These are phyloP conservation scores for Lates japonicus DNA, from an alignment of 2,797 vertebrate species.

Conservation along the genomic window DNA sequence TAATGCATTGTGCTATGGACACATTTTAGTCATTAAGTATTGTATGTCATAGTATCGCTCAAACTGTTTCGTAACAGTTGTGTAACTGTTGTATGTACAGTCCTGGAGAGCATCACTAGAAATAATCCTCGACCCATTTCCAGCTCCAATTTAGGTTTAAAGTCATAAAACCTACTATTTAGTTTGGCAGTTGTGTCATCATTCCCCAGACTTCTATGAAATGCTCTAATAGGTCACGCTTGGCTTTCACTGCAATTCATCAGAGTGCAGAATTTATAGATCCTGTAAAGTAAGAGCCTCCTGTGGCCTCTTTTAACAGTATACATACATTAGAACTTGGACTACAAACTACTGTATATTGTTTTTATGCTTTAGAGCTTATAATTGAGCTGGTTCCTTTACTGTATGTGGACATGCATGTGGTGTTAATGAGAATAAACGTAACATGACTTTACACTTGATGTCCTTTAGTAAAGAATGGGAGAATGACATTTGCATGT, in stretches of 20 bases:
- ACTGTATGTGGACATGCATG: neutral
- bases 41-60: neutral
- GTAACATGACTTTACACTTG: neutral
- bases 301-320: slow-evolving; percentile 9
- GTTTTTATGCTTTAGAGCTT: slow-evolving; percentile 2
- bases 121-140: slow-evolving; percentile 15
- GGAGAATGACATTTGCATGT: neutral
- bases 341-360: neutral
- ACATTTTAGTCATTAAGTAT: neutral
- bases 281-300: slow-evolving; percentile 15
- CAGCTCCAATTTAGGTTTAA: slow-evolving; percentile 8
- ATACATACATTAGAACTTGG: neutral
- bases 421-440: neutral
- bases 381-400: neutral
- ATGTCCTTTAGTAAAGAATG: neutral
- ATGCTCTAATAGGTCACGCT: slow-evolving; percentile 4
- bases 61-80: slow-evolving; percentile 2
- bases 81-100: neutral
- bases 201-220: slow-evolving; percentile 11
- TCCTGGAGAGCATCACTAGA: neutral
- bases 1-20: neutral
- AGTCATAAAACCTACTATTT: slow-evolving; percentile 29
- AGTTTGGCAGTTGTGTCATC: slow-evolving; percentile 4
- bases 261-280: slow-evolving; percentile 22
- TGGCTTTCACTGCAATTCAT: slow-evolving; percentile 4